Percentiles rank a stretch among this genome's conserved stretches.
phyloP scores from a whole-genome alignment of 1,140 invertebrate genomes.

The Meloidogyne floridensis region DNA sequence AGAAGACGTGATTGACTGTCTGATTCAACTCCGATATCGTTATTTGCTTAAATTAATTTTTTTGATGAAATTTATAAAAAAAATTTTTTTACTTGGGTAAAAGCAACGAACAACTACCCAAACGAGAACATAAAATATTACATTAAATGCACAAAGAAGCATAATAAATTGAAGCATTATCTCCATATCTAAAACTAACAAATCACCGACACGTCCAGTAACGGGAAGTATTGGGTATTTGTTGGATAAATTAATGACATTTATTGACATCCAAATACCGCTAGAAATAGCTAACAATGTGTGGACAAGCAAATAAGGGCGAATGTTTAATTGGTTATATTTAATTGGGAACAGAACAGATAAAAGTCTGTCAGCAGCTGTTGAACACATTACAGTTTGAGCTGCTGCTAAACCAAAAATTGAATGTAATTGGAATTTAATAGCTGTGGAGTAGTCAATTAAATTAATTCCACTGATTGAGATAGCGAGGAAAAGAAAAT shows the following conservation, averaged over 20 bases:
- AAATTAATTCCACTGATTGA: too few species aligned
- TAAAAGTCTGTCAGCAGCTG: not conserved
- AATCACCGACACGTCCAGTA: slow-evolving; percentile 11
- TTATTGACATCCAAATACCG: not conserved
- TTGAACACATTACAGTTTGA: too few species aligned
- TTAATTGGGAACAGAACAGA: not conserved
- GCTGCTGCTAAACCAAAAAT: too few species aligned
- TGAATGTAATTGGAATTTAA: too few species aligned
- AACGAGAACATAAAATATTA: slow-evolving; percentile 9
- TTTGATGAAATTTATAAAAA: too few species aligned
- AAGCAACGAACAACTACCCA: slow-evolving; percentile 5
- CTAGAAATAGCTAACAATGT: not conserved
- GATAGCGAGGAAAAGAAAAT: too few species aligned
- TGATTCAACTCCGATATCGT: too few species aligned
- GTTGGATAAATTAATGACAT: not conserved
- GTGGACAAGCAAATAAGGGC: not conserved
- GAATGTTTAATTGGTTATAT: too few species aligned
- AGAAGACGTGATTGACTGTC: too few species aligned
- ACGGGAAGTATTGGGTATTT: slow-evolving; percentile 1
- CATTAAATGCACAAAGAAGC: slow-evolving; percentile 8
- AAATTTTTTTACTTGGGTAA: too few species aligned
- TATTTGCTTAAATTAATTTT: too few species aligned
- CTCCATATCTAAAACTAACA: not conserved
- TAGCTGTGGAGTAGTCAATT: too few species aligned
- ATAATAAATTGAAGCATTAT: not conserved